Evolutionary conservation across 1,140 invertebrate species (phyloP), one percentile per base, ranked within the genome.

Genomic region (Phymastichus coffea): DNA sequence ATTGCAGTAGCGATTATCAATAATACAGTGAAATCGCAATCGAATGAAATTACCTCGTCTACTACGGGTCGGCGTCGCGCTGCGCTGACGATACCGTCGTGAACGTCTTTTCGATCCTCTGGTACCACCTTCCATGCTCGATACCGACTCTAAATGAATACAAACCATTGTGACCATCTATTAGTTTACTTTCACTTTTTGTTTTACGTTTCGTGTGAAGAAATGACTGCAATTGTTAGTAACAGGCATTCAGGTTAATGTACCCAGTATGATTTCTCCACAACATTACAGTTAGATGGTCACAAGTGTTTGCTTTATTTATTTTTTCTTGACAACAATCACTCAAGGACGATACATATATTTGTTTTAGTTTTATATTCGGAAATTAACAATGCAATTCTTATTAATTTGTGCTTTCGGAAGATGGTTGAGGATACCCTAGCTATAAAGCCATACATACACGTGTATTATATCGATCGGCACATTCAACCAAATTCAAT

Each of bases 81-180:
- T 76, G 68, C 77, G 72, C 59, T 75, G 75, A 61, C 74, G 75
- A 43, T 72, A 70, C 41, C 76, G 69, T 64, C 73, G 65, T 57
- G 66, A 35, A 64, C 78, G 69, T 59, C 74, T 71, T 63, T 77
- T 80, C 43, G 72, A 73, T 52, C 80, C 80, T 80, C 77, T 82
- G 74, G 79, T 70, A 70, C 77, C 78, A 69, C 81, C 84, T 71
- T 82, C 85, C 78, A 84, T 79, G 70, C 82, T 84, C 69, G 80
- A 84, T 70, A 84, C 78, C 57, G 82, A 84, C 49, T 84, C 83
- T 84, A 82, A 67, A 72, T 69, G 77, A 63, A 74, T 57, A 78
- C 70, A 78, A 77, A 78, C 75, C 63, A 72, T 78, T 79, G 79
- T 81, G 79, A 81, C 79, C 79, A 81, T 79, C 76, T 70, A 49